Conservation (phyloP, 2,797 vertebrate species). For the Knipowitschia caucasica region DNA sequence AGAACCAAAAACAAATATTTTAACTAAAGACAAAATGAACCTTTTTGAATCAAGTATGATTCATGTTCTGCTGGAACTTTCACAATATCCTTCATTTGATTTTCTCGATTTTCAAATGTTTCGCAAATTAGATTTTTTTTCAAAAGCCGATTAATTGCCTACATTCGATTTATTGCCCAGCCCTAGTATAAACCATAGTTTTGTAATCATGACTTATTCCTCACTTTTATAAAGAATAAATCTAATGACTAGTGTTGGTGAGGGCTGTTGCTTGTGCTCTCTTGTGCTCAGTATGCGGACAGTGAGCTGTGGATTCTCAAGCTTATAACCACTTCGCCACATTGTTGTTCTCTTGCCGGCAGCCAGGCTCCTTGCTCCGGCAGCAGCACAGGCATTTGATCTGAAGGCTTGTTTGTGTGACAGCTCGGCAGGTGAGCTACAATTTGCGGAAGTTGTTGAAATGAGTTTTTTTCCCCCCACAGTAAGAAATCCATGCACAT, state of each 20-base stretch:
- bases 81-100: too few relatives aligned
- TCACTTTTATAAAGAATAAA: neutral
- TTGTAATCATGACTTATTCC: too few relatives aligned
- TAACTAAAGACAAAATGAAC: too few relatives aligned
- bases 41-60: too few relatives aligned
- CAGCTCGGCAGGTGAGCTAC: conserved; percentile 32
- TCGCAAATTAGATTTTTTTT: too few relatives aligned
- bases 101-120: too few relatives aligned
- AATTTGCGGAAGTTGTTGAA: conserved; percentile 13
- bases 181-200: too few relatives aligned
- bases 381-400: conserved; percentile 14
- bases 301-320: conserved; percentile 30
- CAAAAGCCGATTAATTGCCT: too few relatives aligned
- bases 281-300: conserved; percentile 25
- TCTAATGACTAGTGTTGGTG: neutral
- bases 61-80: too few relatives aligned
- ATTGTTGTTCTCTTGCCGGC: conserved; percentile 8
- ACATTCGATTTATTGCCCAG: too few relatives aligned
- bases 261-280: neutral
- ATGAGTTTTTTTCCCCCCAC: conserved; percentile 5
- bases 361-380: neutral
- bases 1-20: too few relatives aligned
- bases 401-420: conserved; percentile 25
- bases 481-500: conserved; percentile 16
- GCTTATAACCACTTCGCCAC: conserved; percentile 26